phyloP scores from a whole-genome alignment of 2,888 invertebrate species.

The Acanthosepion lycidas region DNA sequence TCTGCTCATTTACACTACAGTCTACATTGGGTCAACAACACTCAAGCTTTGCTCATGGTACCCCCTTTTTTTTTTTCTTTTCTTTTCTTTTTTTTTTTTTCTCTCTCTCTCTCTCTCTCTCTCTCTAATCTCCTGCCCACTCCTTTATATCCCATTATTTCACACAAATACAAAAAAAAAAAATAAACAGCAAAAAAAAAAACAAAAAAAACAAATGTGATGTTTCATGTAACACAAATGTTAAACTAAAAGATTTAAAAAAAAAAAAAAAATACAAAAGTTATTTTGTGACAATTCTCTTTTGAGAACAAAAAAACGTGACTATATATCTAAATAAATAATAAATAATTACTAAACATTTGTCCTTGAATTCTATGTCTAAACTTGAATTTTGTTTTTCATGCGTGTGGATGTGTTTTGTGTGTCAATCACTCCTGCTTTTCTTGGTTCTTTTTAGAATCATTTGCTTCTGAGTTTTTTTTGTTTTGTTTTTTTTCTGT shows the following conservation, averaged over 20 bases:
- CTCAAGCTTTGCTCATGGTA: conserved; percentile 17
- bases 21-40: not conserved
- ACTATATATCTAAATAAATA: conserved; percentile 33
- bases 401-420: too few relatives aligned
- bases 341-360: not conserved
- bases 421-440: too few relatives aligned
- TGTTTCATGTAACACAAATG: not conserved
- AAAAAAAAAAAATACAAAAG: not conserved
- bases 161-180: not conserved
- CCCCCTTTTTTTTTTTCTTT: not conserved
- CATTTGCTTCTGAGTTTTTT: too few relatives aligned
- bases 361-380: too few relatives aligned
- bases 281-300: conserved; percentile 4
- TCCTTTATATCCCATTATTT: not conserved
- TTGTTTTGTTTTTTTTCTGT: not conserved
- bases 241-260: not conserved
- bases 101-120: not conserved
- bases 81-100: not conserved
- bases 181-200: not conserved
- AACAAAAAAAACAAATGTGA: not conserved
- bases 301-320: conserved; percentile 2
- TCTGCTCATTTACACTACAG: not conserved
- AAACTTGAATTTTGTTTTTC: too few relatives aligned
- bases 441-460: too few relatives aligned
- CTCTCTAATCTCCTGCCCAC: not conserved